These are phyloP conservation scores for Galeopterus variegatus DNA, from an alignment of 2,113 vertebrate species.

Conservation along the genomic window DNA sequence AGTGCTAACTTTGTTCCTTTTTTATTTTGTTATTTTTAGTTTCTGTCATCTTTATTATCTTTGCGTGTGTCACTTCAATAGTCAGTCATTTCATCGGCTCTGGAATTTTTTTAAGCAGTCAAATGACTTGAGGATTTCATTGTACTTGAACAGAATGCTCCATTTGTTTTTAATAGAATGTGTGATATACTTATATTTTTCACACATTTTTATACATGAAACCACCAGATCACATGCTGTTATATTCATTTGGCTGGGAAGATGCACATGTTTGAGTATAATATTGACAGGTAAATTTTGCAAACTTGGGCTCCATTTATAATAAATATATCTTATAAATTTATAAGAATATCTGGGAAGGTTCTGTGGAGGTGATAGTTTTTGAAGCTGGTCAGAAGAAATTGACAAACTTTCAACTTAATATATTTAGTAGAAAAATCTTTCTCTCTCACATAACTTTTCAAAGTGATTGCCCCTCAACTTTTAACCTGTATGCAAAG, in stretches of 20 bases:
- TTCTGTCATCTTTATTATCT: not conserved
- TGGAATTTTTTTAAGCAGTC: not conserved
- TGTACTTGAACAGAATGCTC: not conserved
- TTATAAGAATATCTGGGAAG: too few species aligned
- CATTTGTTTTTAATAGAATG: not conserved
- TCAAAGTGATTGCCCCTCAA: not conserved
- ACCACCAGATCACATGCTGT: not conserved
- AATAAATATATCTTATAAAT: too few species aligned
- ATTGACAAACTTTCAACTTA: not conserved
- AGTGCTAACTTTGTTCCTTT: not conserved
- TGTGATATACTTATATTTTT: not conserved
- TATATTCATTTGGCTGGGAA: not conserved
- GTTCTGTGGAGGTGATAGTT: not conserved
- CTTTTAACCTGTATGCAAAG: not conserved
- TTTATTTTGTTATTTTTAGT: not conserved
- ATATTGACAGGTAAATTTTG: not conserved
- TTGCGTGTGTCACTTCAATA: not conserved
- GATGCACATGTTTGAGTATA: not conserved
- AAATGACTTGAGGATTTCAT: not conserved
- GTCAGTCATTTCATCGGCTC: not conserved
- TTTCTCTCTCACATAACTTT: not conserved
- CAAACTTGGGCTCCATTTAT: not conserved
- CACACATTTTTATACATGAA: not conserved
- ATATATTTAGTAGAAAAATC: constrained; percentile 7
- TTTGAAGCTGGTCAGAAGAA: not conserved